Evolutionary conservation across 30 jellyfish, hydroid and myxozoan species (phyloP), one percentile per base, ranked within the genome.

Genomic region (Clytia hemisphaerica): DNA sequence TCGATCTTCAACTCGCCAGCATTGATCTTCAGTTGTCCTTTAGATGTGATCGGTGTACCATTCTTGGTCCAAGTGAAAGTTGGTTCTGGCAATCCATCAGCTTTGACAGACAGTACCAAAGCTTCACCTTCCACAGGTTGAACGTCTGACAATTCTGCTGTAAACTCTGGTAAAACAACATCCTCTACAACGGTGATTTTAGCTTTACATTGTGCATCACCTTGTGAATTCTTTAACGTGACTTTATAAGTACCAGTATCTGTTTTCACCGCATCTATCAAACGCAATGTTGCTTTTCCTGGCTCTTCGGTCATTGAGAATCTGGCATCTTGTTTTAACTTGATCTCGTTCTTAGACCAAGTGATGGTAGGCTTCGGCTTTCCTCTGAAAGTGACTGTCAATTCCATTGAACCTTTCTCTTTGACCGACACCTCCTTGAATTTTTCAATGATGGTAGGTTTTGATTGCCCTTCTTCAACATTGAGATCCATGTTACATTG

Each of bases 271-370:
- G 63, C 92, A 73, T 15, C 50, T 16, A 18, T 77, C 29, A 33
- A 83, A 66, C 4, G 69, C 61, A n/a, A n/a, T n/a, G n/a, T n/a
- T n/a, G n/a, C n/a, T n/a, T n/a, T n/a, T n/a, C n/a, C n/a, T n/a
- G n/a, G n/a, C n/a, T n/a, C n/a, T n/a, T n/a, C n/a, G n/a, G n/a
- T n/a, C n/a, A n/a, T n/a, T n/a, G n/a, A n/a, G n/a, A n/a, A n/a
- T n/a, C n/a, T n/a, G n/a, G n/a, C n/a, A n/a, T n/a, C n/a, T n/a
- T n/a, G n/a, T n/a, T n/a, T n/a, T n/a, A n/a, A n/a, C n/a, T n/a
- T n/a, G n/a, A n/a, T n/a, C n/a, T 82, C 95, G 71, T 82, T 77
- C 68, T 45, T 76, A 64, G 26, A 91, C 99, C 99, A 91, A 24
- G 86, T 61, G 22, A 82, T 79, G 10, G 68, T 61, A 16, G 99